A percentile compares a stretch with the other conserved stretches of the same genome.
These are phyloP conservation scores for Ceratosolen solmsi DNA, from an alignment of 1,140 invertebrate genomes.

Conservation along the genomic window DNA sequence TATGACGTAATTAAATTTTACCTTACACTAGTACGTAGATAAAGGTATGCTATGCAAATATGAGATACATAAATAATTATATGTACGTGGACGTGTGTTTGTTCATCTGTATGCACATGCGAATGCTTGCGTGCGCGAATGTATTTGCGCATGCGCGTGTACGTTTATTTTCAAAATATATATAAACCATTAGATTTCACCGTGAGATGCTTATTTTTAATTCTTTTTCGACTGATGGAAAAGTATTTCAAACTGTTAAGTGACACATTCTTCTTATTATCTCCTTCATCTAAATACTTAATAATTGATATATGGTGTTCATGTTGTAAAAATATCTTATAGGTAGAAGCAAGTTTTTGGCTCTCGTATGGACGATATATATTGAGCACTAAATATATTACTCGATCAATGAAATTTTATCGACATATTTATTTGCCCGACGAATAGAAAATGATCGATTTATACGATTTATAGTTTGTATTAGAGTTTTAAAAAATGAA, in stretches of 20 bases:
- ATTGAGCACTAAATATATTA: neutral
- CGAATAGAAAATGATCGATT: constrained; percentile 13
- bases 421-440: constrained; percentile 10
- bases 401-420: constrained; percentile 34
- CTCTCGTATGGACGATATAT: neutral
- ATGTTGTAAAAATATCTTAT: neutral
- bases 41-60: no score
- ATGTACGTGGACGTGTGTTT: no score
- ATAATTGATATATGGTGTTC: neutral
- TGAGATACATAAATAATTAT: no score
- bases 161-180: no score
- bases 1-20: no score
- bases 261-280: neutral
- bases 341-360: neutral
- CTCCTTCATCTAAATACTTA: neutral
- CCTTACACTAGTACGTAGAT: no score
- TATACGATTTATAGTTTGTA: constrained; percentile 3
- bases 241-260: neutral
- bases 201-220: neutral
- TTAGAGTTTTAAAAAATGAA: neutral
- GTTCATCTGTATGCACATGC: no score
- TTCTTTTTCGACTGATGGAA: neutral
- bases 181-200: no score
- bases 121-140: no score
- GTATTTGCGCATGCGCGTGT: no score